Conservation (phyloP, 2,113 vertebrate genomes). For the Toxostoma redivivum region DNA sequence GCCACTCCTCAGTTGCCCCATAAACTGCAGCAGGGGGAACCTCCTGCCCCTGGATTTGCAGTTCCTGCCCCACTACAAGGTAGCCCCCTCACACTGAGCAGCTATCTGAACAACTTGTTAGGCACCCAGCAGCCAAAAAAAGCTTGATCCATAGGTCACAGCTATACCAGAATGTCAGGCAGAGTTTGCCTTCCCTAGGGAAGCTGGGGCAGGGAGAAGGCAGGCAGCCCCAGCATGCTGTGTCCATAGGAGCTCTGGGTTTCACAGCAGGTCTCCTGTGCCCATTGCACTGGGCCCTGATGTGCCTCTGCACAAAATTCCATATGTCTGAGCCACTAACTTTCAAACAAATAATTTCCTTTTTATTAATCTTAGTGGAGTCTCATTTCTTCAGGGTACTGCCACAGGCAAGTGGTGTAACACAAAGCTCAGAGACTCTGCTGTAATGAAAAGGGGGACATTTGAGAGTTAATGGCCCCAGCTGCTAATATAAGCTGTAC, state of each 20-base stretch:
- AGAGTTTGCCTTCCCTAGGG: neutral
- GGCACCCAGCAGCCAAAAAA: neutral
- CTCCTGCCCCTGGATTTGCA: neutral
- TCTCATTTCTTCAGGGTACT: neutral
- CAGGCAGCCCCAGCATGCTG: neutral
- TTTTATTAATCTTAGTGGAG: neutral
- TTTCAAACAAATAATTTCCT: neutral
- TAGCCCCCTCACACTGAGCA: neutral
- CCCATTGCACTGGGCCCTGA: neutral
- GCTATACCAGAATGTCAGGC: neutral
- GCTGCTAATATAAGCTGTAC: neutral
- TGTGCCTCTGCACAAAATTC: neutral
- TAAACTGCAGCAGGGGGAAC: neutral
- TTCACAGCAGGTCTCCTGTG: neutral
- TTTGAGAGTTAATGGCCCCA: constrained; percentile 12
- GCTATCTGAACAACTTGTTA: neutral
- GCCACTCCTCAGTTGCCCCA: neutral
- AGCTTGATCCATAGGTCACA: neutral
- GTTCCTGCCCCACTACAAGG: neutral
- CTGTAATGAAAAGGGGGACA: neutral
- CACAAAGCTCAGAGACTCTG: neutral
- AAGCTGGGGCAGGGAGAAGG: neutral
- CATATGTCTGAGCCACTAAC: neutral
- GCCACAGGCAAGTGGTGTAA: neutral
- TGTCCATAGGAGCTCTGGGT: accelerated